Base-by-base conservation (phyloP, 2,888 invertebrate genomes). In the Lithophane leautieri region DNA sequence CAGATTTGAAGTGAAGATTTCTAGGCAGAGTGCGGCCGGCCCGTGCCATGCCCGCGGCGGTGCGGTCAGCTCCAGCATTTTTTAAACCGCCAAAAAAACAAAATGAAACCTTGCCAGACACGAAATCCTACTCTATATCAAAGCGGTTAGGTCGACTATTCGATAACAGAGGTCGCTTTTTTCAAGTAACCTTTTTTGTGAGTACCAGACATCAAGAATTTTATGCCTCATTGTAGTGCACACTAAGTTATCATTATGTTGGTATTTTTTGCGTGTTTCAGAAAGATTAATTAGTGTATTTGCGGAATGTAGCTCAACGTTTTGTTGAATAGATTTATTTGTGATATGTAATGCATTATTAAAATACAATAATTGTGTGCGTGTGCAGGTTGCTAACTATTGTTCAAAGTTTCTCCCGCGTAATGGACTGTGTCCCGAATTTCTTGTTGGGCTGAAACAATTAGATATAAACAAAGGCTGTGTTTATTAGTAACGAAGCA, bases 21-120 rank as follows among this genome's bases (percentile, higher is more conserved):
- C 94, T 93, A 93, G 93, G 89, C 92, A 89, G 89, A 90, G 90
- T 85, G 81, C 84, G 84, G 86, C 85, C 88, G 92, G 94, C 94
- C 92, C 94, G 94, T 94, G 94, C 94, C 94, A 94, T 83, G 93
- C 94, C 94, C 79, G 90, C 75, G 94, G 94, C 94, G 78, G 81
- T 79, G 82, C 85, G 86, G 84, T 84, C 85, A 78, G 88, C 86
- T 83, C 86, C 89, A 84, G 66, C 82, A 86, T 86, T 88, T 86
- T 84, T 89, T 83, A 85, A 85, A 85, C 74, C 66, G 58, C 82
- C 79, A 81, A 88, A 89, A 85, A 86, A 86, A 86, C 81, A 63
- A 85, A 75, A 79, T 62, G 61, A 72, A 70, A 81, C 63, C 19
- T 56, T 54, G 58, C 42, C 73, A 28, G 52, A 78, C 63, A 74